Conservation (phyloP, 2,113 vertebrate genomes). For the Gila orcuttii region DNA sequence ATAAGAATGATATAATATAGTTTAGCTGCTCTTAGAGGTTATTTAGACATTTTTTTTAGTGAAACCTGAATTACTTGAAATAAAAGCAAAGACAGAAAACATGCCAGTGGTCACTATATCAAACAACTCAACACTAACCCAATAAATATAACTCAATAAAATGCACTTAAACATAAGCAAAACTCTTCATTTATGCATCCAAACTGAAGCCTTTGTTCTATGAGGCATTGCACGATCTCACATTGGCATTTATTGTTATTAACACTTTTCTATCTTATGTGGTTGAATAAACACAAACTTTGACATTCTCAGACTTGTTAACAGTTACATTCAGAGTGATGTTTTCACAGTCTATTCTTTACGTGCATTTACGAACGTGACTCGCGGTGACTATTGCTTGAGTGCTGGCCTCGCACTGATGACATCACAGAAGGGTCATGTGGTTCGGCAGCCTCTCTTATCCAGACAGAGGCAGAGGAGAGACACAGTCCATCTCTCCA, state of each 20-base stretch:
- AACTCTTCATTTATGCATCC: slow-evolving; percentile 24
- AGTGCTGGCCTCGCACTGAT: slow-evolving; percentile 31
- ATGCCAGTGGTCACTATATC: slow-evolving; percentile 42
- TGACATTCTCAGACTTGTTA: slow-evolving; percentile 43
- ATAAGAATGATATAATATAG: slow-evolving; percentile 19
- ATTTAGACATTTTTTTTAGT: slow-evolving; percentile 7
- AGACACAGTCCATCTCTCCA: slow-evolving; percentile 1
- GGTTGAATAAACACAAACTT: slow-evolving; percentile 47
- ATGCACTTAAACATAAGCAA: slow-evolving; percentile 15
- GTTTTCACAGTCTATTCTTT: slow-evolving; percentile 40
- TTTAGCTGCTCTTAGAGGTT: slow-evolving; percentile 17
- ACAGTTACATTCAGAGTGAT: slow-evolving; percentile 52
- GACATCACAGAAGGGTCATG: slow-evolving; percentile 27
- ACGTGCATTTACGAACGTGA: slow-evolving; percentile 36
- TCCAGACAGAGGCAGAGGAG: slow-evolving; percentile 41
- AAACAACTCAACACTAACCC: slow-evolving; percentile 28
- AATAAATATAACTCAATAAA: slow-evolving; percentile 17
- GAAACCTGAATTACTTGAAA: not conserved
- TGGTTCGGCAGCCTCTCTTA: slow-evolving; percentile 25
- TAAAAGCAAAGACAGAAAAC: slow-evolving; percentile 22
- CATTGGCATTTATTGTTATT: slow-evolving; percentile 30
- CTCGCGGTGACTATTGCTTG: slow-evolving; percentile 47
- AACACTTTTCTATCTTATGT: slow-evolving; percentile 41
- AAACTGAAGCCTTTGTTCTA: slow-evolving; percentile 17
- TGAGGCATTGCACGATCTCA: slow-evolving; percentile 5